These are phyloP conservation scores for Zoroaster sp. DNA, from an alignment of 53 echinoderm and acorn worm species.

Conservation along the genomic window DNA sequence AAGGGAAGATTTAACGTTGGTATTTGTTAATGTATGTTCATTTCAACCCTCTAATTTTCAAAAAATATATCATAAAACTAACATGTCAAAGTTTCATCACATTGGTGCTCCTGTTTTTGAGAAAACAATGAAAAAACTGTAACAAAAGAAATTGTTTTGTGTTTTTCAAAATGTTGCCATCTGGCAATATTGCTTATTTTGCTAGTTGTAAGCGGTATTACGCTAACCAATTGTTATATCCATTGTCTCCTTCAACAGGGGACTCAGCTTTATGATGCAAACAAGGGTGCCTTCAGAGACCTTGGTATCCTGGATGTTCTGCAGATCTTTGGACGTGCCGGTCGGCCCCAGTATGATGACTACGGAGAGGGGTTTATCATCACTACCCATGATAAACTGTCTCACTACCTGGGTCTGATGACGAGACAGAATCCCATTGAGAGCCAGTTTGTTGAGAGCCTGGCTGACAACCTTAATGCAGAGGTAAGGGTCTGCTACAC, in stretches of 20 bases:
- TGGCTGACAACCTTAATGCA: constrained; percentile 95
- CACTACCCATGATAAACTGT: constrained; percentile 90
- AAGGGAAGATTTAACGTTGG: no score
- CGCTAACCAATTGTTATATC: no score
- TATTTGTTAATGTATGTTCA: no score
- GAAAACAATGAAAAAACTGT: no score
- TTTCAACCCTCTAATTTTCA: no score
- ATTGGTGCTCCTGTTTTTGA: no score
- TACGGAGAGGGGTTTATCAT: constrained; percentile 88
- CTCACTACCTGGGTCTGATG: constrained; percentile 88
- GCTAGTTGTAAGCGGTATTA: not conserved
- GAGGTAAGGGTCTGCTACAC: constrained; percentile 91
- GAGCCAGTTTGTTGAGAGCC: constrained; percentile 87
- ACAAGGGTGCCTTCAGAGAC: constrained; percentile 91
- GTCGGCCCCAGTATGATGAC: constrained; percentile 94
- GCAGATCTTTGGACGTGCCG: constrained; percentile 95
- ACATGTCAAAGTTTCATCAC: no score
- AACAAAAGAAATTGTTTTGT: no score
- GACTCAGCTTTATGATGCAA: constrained; percentile 95
- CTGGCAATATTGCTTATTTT: not conserved
- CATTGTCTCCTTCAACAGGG: constrained; percentile 73
- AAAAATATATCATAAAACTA: no score
- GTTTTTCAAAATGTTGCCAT: not conserved
- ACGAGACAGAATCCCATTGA: constrained; percentile 96
- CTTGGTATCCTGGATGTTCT: constrained; percentile 84